phyloP scores from a whole-genome alignment of 2,888 invertebrate genomes.

The Polymixis flavicincta region DNA sequence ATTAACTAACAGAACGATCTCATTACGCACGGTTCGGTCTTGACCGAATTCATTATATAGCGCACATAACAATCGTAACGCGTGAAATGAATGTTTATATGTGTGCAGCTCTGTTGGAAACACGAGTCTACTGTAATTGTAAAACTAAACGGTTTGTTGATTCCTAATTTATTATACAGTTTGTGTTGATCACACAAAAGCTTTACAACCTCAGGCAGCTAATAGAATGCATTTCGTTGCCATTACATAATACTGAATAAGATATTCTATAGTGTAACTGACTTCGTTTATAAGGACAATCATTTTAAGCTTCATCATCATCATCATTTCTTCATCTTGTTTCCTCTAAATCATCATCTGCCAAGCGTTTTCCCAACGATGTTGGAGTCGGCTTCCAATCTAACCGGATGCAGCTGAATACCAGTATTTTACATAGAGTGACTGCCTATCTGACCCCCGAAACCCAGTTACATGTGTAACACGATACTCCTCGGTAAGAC shows the following conservation, averaged over 20 bases:
- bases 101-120: slow-evolving; percentile 14
- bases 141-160: slow-evolving; percentile 17
- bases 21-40: slow-evolving; percentile 22
- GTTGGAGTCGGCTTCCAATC: neutral
- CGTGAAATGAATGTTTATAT: slow-evolving; percentile 38
- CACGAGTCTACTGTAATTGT: slow-evolving; percentile 27
- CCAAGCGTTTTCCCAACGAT: neutral
- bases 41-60: slow-evolving; percentile 42
- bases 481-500: no score
- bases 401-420: no score
- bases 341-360: neutral
- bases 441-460: no score
- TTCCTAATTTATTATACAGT: slow-evolving; percentile 6
- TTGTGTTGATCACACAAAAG: neutral
- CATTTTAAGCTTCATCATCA: no score
- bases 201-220: neutral
- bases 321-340: no score
- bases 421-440: no score
- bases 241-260: neutral
- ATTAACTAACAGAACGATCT: neutral
- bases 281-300: no score
- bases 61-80: slow-evolving; percentile 36
- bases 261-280: no score
- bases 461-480: no score
- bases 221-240: neutral